phyloP scores from a whole-genome alignment of 2,888 invertebrate species.

The Ornithoptera alexandrae region DNA sequence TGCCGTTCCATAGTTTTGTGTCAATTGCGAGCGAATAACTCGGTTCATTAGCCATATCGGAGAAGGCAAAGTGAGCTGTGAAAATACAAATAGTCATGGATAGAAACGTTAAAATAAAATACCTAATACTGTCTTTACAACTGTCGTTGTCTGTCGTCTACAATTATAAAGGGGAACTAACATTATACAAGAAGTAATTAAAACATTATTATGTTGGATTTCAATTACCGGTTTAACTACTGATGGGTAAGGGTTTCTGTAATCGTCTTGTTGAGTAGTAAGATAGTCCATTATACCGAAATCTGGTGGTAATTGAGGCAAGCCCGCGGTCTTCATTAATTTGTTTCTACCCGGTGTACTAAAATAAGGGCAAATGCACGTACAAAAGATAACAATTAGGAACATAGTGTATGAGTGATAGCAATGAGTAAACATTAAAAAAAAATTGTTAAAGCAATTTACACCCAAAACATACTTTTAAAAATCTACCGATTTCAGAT shows the following conservation, averaged over 20 bases:
- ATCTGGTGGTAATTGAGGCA: conserved; percentile 62
- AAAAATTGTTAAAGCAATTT: too few species aligned
- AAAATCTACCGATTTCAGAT: too few species aligned
- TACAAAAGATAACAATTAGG: neutral
- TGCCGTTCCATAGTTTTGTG: conserved; percentile 69
- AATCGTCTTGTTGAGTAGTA: conserved; percentile 76
- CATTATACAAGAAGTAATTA: too few species aligned
- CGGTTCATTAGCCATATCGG: conserved; percentile 66
- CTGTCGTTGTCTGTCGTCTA: too few species aligned
- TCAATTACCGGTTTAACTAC: conserved; percentile 67
- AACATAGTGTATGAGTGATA: neutral
- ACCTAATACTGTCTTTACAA: neutral
- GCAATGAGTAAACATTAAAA: too few species aligned
- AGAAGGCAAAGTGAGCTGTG: conserved; percentile 62
- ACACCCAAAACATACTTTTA: too few species aligned
- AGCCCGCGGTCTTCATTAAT: conserved; percentile 64
- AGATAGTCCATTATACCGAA: conserved; percentile 70
- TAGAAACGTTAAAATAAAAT: neutral
- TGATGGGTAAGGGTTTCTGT: conserved; percentile 69
- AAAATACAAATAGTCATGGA: neutral
- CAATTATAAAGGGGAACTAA: too few species aligned
- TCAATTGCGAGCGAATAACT: conserved; percentile 69
- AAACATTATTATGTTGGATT: neutral
- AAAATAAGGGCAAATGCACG: neutral
- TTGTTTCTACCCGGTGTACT: conserved; percentile 70